Evolutionary conservation across 2,113 vertebrate species (phyloP), one percentile per base, ranked within the genome.

Genomic region (Mixornis gularis): DNA sequence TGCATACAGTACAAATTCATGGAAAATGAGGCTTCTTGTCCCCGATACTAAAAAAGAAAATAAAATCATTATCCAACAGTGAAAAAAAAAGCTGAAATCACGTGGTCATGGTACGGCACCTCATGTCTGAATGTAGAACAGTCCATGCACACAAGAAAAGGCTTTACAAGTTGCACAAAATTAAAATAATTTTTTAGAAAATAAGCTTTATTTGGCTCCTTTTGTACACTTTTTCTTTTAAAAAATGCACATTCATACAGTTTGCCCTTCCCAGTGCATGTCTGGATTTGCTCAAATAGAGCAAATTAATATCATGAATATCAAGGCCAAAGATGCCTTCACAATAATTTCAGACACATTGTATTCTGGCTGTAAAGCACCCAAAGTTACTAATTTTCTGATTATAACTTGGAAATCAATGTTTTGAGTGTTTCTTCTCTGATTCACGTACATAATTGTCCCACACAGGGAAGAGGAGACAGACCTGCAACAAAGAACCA

Each of bases 201-300:
- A 98, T 85, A 87, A 73, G 90, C 95, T 98, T 98, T 98, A 98
- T 98, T 96, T 94, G 94, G 87, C 89, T 97, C 86, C 79, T 95
- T 90, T 93, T 34, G 32, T 60, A 96, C 73, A 95, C 44, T 87
- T 73, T 76, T 90, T 53, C 76, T 69, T 89, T 18, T 92, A 94
- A 74, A 72, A 94, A 93, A 95, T 90, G 87, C 92, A 92, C 89
- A 74, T 71, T 91, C 79, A 95, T 63, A 91, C 77, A 83, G 85
- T 86, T 81, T 72, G 41, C 41, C 44, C 77, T 90, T 91, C 66
- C 79, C 90, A 70, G 66, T 81, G 66, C 52, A 89, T 25, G 60
- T 85, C 74, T 85, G 83, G 79, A 77, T 85, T 86, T 87, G 90
- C 93, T 96, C 87, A 79, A 29, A 48, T 3, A 44, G 27, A 91